Conservation (phyloP, 2,113 vertebrate genomes). For the Heptranchias perlo region DNA sequence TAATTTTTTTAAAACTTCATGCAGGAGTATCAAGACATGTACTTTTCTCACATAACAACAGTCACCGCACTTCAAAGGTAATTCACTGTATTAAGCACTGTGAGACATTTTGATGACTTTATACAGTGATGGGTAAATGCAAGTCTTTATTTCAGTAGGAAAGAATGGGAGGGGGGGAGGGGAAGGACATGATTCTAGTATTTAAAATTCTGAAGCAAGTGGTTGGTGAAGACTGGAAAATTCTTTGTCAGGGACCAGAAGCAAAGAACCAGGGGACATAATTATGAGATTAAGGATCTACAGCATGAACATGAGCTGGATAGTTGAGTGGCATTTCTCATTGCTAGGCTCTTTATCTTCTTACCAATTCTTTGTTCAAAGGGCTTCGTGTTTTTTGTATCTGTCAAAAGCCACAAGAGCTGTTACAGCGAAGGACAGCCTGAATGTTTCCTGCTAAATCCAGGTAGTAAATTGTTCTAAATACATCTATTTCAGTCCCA, state of each 20-base stretch:
- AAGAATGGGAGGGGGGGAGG: background rate
- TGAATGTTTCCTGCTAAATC: background rate
- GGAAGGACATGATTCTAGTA: background rate
- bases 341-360: background rate
- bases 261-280: conserved; percentile 32
- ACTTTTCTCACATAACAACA: background rate
- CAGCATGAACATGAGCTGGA: background rate
- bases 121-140: background rate
- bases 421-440: background rate
- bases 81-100: no score
- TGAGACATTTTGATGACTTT: background rate
- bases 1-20: background rate
- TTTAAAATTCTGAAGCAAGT: background rate
- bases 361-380: background rate
- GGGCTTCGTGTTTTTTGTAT: background rate
- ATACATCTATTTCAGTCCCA: background rate
- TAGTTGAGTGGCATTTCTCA: background rate
- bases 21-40: background rate
- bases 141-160: background rate
- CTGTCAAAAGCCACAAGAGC: background rate
- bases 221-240: background rate
- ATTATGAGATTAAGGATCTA: conserved; percentile 24
- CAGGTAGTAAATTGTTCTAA: background rate
- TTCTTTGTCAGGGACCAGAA: background rate
- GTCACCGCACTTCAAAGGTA: background rate